A percentile compares a stretch with the other conserved stretches of the same genome.
Evolutionary conservation across 2,113 vertebrate species (phyloP).

Genomic region (Irena cyanogastra): DNA sequence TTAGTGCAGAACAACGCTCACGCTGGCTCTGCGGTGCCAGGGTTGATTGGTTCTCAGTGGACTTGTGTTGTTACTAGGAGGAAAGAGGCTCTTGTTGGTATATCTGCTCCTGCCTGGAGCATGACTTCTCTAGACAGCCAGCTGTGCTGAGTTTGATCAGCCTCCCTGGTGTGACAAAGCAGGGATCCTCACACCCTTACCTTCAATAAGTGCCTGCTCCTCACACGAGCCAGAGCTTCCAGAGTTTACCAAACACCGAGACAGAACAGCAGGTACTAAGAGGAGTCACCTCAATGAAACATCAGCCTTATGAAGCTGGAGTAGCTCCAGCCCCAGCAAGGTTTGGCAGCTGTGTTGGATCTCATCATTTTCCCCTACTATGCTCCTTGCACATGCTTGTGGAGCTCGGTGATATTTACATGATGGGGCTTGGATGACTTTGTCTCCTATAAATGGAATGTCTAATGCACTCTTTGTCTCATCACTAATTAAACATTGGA

Average conservation of each 20-base stretch:
- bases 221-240: background rate
- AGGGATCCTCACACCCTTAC: background rate
- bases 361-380: background rate
- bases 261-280: background rate
- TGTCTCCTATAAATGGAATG: background rate
- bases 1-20: slow-evolving; percentile 28
- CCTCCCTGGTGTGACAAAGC: background rate
- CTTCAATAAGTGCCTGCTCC: background rate
- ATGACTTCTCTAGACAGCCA: background rate
- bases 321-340: background rate
- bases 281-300: background rate
- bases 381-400: rapidly evolving
- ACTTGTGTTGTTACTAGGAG: slow-evolving; percentile 7
- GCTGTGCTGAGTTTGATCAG: background rate
- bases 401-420: background rate
- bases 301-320: rapidly evolving
- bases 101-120: background rate
- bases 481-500: background rate
- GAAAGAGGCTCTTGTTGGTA: background rate
- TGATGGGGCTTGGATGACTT: background rate
- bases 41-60: background rate
- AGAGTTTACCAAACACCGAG: background rate
- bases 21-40: background rate
- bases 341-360: background rate
- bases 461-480: background rate